phyloP scores from a whole-genome alignment of 2,797 vertebrate species.

The Galagoides demidoff region DNA sequence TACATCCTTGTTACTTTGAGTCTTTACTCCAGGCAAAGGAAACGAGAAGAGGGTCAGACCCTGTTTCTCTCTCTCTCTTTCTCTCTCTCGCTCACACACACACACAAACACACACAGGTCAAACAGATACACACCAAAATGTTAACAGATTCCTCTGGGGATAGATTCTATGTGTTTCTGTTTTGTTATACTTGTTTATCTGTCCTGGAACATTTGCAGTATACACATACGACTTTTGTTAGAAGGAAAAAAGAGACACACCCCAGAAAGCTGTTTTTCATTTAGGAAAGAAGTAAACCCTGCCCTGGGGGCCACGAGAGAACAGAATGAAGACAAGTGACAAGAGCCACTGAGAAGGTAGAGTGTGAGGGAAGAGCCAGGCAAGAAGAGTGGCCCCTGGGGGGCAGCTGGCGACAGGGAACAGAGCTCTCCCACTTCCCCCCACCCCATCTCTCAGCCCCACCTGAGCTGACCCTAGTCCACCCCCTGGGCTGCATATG shows the following conservation, averaged over 20 bases:
- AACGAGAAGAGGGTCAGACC: neutral
- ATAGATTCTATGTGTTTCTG: neutral
- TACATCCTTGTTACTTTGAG: neutral
- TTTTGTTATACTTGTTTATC: neutral
- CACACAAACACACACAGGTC: neutral
- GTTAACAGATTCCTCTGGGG: neutral
- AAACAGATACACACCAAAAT: too few species aligned
- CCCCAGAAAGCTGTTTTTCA: slow-evolving; percentile 41
- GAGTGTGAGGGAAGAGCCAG: neutral
- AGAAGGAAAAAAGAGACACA: neutral
- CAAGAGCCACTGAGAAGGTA: rapidly evolving
- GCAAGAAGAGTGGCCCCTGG: neutral
- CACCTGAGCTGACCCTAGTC: neutral
- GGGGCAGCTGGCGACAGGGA: neutral
- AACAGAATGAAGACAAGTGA: neutral
- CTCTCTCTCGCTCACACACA: too few species aligned
- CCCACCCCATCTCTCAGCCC: neutral
- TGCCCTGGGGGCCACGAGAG: neutral
- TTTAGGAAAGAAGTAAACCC: slow-evolving; percentile 5
- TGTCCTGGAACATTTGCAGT: neutral
- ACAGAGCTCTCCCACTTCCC: rapidly evolving
- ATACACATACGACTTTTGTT: slow-evolving; percentile 10
- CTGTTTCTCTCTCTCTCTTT: neutral
- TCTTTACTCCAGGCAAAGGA: neutral
- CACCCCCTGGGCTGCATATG: neutral